Percentiles rank a stretch among this genome's conserved stretches.
These are phyloP conservation scores for Chlorodrepanis virens DNA, from an alignment of 2,113 vertebrate genomes.

Conservation along the genomic window DNA sequence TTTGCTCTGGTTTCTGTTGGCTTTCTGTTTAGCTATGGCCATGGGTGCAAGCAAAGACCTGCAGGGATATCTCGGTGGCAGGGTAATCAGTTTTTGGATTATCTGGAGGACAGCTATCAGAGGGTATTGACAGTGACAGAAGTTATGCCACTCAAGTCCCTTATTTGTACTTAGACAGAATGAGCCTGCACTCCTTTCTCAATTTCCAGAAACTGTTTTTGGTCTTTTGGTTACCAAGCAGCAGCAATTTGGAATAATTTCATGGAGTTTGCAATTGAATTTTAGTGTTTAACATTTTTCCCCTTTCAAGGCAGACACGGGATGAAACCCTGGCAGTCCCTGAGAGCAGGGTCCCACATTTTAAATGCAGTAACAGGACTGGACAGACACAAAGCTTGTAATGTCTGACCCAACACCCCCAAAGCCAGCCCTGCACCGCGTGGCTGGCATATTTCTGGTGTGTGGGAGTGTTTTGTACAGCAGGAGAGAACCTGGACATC, in stretches of 20 bases:
- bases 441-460: not conserved
- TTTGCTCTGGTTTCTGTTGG: not conserved
- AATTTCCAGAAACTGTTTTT: not conserved
- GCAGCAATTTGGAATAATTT: not conserved
- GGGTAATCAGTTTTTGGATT: not conserved
- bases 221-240: not conserved
- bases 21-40: not conserved
- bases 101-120: not conserved
- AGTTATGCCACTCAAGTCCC: not conserved
- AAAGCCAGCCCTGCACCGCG: not conserved
- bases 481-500: not conserved
- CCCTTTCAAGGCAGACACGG: not conserved
- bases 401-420: not conserved
- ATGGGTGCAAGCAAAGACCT: not conserved
- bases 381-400: accelerated
- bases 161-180: not conserved
- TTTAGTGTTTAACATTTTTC: not conserved
- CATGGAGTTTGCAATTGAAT: not conserved
- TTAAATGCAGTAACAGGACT: not conserved
- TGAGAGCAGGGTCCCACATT: not conserved
- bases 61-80: not conserved
- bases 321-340: not conserved
- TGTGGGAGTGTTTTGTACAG: not conserved
- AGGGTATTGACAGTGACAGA: not conserved
- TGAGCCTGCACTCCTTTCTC: not conserved